These are phyloP conservation scores for Opisthocomus hoazin DNA, from an alignment of 2,113 vertebrate species.

Conservation along the genomic window DNA sequence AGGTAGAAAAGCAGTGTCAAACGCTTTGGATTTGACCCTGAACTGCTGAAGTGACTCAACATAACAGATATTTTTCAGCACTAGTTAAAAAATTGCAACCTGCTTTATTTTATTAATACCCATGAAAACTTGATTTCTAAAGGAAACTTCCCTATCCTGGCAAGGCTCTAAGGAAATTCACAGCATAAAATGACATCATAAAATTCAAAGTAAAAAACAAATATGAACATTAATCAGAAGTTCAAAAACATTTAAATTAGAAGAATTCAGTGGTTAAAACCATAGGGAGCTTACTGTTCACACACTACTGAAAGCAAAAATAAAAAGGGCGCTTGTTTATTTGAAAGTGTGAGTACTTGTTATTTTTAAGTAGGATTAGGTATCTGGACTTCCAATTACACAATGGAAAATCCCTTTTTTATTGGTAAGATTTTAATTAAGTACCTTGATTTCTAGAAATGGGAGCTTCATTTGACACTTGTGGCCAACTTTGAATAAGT, in stretches of 20 bases:
- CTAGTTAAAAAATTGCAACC: neutral
- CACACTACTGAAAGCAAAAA: constrained; percentile 1
- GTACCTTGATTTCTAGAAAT: constrained; percentile 49
- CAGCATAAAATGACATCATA: neutral
- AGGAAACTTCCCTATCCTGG: neutral
- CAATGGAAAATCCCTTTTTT: constrained; percentile 54
- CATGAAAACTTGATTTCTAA: neutral
- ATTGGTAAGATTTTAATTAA: constrained; percentile 65
- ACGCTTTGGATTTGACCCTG: neutral
- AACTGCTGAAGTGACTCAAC: neutral
- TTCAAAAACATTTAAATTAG: constrained; percentile 38
- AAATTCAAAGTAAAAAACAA: constrained; percentile 12
- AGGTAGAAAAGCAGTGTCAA: neutral
- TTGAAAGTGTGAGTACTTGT: constrained; percentile 25
- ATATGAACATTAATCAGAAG: neutral
- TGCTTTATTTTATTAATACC: neutral
- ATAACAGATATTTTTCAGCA: neutral
- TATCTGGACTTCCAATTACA: constrained; percentile 48
- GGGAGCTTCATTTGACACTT: constrained; percentile 55
- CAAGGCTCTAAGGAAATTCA: neutral
- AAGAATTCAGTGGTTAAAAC: constrained; percentile 5
- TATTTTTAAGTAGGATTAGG: constrained; percentile 59
- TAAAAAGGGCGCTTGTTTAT: constrained; percentile 13
- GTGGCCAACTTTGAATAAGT: constrained; percentile 38
- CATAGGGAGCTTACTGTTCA: constrained; percentile 27